These are phyloP conservation scores for Melopsittacus undulatus DNA, from an alignment of 2,797 vertebrate genomes.

Conservation along the genomic window DNA sequence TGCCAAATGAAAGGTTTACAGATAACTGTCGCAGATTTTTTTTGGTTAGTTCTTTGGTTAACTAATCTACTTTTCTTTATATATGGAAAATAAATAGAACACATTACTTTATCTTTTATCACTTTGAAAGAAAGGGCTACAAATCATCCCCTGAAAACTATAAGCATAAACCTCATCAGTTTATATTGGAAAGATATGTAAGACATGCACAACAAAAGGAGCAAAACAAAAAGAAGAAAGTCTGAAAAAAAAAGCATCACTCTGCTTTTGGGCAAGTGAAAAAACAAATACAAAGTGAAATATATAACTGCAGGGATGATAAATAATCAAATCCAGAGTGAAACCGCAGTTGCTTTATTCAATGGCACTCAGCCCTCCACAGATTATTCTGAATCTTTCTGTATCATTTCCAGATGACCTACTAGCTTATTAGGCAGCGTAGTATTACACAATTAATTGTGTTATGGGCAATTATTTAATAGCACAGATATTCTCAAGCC, in stretches of 20 bases:
- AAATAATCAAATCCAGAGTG: conserved; percentile 13
- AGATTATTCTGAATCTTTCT: not conserved
- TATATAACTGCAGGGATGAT: not conserved
- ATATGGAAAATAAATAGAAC: not conserved
- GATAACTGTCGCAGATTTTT: not conserved
- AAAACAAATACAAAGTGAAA: not conserved
- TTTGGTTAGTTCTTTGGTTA: not conserved
- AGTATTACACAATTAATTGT: not conserved
- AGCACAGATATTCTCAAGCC: not conserved
- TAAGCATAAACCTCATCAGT: not conserved
- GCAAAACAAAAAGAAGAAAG: not conserved
- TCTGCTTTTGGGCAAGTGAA: conserved; percentile 24
- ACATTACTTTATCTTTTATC: not conserved
- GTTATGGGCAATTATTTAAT: not conserved
- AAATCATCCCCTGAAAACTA: not conserved
- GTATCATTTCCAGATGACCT: not conserved
- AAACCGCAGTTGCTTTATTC: not conserved
- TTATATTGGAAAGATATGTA: not conserved
- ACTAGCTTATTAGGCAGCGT: not conserved
- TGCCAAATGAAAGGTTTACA: not conserved
- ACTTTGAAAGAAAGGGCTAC: not conserved
- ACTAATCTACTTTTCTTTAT: not conserved
- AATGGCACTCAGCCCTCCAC: not conserved
- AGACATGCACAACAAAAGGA: not conserved
- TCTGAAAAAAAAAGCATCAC: not conserved